Percentiles rank a stretch among this genome's conserved stretches.
Conservation (phyloP, 2,888 invertebrate species). For the Agonum fuliginosum region DNA sequence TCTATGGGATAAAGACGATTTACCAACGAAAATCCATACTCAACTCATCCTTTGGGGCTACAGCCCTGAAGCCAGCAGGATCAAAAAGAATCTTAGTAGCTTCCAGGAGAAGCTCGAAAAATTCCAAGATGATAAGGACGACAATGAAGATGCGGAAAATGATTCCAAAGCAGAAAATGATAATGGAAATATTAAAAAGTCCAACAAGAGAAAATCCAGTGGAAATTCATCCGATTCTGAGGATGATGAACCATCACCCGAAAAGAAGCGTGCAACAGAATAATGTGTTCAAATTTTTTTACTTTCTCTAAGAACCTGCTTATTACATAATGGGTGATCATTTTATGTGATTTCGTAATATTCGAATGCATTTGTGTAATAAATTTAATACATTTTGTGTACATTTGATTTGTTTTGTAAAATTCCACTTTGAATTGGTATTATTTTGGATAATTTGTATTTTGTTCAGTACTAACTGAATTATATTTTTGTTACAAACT, state of each 20-base stretch:
- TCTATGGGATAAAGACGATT: slow-evolving; percentile 79
- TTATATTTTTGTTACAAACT: slow-evolving; percentile 54
- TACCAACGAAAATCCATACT: slow-evolving; percentile 82
- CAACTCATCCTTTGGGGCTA: slow-evolving; percentile 85
- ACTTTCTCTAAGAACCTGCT: slow-evolving; percentile 57
- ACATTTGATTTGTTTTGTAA: slow-evolving; percentile 44
- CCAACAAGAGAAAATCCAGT: slow-evolving; percentile 67
- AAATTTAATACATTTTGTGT: neutral
- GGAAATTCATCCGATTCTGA: slow-evolving; percentile 63
- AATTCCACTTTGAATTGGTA: slow-evolving; percentile 48
- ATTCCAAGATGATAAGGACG: slow-evolving; percentile 65
- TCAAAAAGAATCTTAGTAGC: slow-evolving; percentile 77
- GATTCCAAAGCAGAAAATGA: slow-evolving; percentile 59
- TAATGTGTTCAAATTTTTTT: slow-evolving; percentile 60
- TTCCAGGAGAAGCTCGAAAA: slow-evolving; percentile 72
- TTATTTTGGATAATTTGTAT: slow-evolving; percentile 48
- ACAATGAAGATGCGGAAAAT: slow-evolving; percentile 60
- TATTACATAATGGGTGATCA: slow-evolving; percentile 50
- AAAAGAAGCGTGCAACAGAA: slow-evolving; percentile 64
- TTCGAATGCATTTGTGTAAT: slow-evolving; percentile 44
- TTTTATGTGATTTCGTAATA: slow-evolving; percentile 58
- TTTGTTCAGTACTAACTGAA: slow-evolving; percentile 48
- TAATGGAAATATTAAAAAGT: slow-evolving; percentile 52
- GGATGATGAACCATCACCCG: slow-evolving; percentile 67
- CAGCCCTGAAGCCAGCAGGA: slow-evolving; percentile 81